Percentiles rank a stretch among this genome's conserved stretches.
Conservation (phyloP, 64 coral and sea anemone species). For the Actinia tenebrosa region DNA sequence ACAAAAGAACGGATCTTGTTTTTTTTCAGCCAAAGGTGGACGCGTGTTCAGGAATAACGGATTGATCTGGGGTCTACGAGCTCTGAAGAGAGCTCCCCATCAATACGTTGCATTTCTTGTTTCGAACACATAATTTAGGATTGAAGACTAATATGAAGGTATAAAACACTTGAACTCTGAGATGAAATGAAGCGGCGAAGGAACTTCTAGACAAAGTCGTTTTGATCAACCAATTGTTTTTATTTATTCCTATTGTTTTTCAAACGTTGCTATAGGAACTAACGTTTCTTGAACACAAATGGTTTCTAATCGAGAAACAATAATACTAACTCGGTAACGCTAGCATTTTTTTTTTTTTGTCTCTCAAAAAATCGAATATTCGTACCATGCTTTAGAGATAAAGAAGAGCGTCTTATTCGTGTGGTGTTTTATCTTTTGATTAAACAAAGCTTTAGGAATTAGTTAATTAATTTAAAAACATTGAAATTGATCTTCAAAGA, state of each 20-base stretch:
- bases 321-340: no score
- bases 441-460: not conserved
- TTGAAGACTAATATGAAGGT: not conserved
- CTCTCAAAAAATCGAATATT: not conserved
- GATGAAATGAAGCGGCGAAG: not conserved
- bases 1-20: not conserved
- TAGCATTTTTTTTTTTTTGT: not conserved
- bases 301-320: no score
- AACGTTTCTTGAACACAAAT: not conserved
- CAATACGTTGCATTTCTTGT: slow-evolving; percentile 37
- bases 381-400: not conserved
- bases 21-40: slow-evolving; percentile 2
- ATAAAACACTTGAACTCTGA: not conserved
- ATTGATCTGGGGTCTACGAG: slow-evolving; percentile 41
- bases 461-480: not conserved
- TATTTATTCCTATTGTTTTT: not conserved
- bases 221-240: not conserved
- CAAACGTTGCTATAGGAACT: not conserved
- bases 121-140: not conserved
- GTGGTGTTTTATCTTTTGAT: not conserved
- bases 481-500: no score
- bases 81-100: slow-evolving; percentile 56
- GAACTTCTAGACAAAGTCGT: not conserved
- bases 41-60: slow-evolving; percentile 31
- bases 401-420: not conserved